Base-by-base conservation (phyloP, 2,113 vertebrate species). In the Cottus gobio region DNA sequence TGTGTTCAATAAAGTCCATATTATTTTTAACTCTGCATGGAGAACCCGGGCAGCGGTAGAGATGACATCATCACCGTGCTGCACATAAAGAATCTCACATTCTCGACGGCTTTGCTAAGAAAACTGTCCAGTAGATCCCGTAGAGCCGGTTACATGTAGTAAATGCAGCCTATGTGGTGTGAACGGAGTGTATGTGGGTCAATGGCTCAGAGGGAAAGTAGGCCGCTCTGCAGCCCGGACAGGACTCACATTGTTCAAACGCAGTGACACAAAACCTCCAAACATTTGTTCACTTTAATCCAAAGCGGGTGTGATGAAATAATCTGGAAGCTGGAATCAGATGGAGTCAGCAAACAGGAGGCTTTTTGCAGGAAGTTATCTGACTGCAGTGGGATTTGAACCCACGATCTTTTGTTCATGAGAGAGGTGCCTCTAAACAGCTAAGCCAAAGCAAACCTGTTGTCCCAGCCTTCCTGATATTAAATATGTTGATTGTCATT, bases 171-270 rank as follows among this genome's bases (percentile, higher is more conserved):
- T 11, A 7, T 42, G 58, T 24, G 39, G 4, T 5, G 24, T 65
- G 36, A 34, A 46, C 42, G 6, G 39, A 20, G 31, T 61, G 52
- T 57, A 75, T 81, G 54, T 77, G 67, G 74, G 77, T 80, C 77
- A 42, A 69, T 16, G 58, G 69, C 28, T 85, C 50, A 2, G 11
- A 7, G 79, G 39, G 79, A 80, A 83, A 83, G n/a, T 77, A 39
- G 77, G 84, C 77, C 87, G 60, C 77, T 39, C 44, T n/a, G 66
- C 42, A 5, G 64, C 34, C 46, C 0, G 11, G 16, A 82, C 87
- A 84, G 84, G 63, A 57, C 74, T 61, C 57, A n/a, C 70, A 79
- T 89, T 89, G 87, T 89, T 84, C 13, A 4, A 63, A 74, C 65
- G 63, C 72, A 70, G 22, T 18, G 68, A 77, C 22, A 7, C 68